These are phyloP conservation scores for Argopecten irradians DNA, from an alignment of 1,140 invertebrate genomes.

Conservation along the genomic window DNA sequence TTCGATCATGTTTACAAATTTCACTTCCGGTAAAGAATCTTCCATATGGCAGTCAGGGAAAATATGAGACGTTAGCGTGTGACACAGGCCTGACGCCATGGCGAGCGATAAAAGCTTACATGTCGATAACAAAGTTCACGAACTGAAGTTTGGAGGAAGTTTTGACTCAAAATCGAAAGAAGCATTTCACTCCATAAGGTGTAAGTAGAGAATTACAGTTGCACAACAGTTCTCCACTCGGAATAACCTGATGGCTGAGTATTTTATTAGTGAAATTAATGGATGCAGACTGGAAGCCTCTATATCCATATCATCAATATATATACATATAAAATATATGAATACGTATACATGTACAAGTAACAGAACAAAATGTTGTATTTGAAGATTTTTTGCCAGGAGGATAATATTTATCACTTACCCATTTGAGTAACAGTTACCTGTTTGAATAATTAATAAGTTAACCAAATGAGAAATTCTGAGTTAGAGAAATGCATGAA, in stretches of 20 bases:
- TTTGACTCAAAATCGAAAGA: constrained; percentile 61
- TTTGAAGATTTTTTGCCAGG: background rate
- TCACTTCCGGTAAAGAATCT: background rate
- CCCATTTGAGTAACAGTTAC: too few relatives aligned
- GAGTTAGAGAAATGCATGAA: too few relatives aligned
- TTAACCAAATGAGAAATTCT: too few relatives aligned
- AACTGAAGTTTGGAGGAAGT: constrained; percentile 67
- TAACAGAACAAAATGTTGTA: background rate
- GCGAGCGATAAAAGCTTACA: constrained; percentile 51
- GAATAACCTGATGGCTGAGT: background rate
- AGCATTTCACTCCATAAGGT: constrained; percentile 69
- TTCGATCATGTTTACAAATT: background rate
- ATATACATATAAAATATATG: background rate
- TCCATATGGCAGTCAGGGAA: background rate
- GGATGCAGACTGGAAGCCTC: too few relatives aligned
- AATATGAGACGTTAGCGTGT: background rate
- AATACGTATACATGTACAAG: background rate
- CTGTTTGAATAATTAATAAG: too few relatives aligned
- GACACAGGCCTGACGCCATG: background rate
- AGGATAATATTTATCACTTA: background rate
- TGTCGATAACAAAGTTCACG: constrained; percentile 61
- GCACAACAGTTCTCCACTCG: background rate
- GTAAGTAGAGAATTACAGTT: constrained; percentile 56
- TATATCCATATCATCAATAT: too few relatives aligned
- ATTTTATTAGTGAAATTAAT: background rate